These are phyloP conservation scores for Protobothrops mucrosquamatus DNA, from an alignment of 2,113 vertebrate species.

Conservation along the genomic window DNA sequence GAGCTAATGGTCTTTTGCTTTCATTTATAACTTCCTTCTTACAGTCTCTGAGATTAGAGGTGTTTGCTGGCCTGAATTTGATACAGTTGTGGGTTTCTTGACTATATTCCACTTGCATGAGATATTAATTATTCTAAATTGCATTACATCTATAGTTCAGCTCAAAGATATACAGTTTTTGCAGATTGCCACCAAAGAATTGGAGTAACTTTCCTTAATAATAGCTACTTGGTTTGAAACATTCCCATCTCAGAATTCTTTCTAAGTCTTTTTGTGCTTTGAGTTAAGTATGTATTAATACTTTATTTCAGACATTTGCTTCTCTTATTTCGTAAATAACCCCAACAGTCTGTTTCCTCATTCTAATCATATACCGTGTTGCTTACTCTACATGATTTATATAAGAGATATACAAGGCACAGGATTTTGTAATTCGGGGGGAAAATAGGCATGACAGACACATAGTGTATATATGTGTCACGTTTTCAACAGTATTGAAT, in stretches of 20 bases:
- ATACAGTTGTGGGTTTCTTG: neutral
- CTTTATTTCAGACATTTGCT: rapidly evolving
- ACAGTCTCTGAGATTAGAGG: neutral
- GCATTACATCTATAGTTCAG: neutral
- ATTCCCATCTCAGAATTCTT: neutral
- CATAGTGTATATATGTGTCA: neutral
- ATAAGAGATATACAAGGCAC: neutral
- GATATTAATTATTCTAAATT: neutral
- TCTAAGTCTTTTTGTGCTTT: neutral
- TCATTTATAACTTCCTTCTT: neutral
- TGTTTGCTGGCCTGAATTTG: neutral
- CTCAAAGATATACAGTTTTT: neutral
- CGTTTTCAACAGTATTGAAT: neutral
- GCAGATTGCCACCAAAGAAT: neutral
- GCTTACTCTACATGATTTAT: neutral
- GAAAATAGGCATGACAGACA: neutral
- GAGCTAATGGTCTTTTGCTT: neutral
- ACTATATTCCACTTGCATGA: neutral
- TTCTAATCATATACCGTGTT: constrained; percentile 2
- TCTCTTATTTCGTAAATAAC: neutral
- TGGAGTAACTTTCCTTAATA: neutral
- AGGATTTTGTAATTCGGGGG: constrained; percentile 7
- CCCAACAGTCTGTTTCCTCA: neutral
- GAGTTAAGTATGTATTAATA: neutral
- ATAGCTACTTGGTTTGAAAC: neutral